Conservation (phyloP, 2,888 invertebrate genomes). For the Mamestra brassicae region DNA sequence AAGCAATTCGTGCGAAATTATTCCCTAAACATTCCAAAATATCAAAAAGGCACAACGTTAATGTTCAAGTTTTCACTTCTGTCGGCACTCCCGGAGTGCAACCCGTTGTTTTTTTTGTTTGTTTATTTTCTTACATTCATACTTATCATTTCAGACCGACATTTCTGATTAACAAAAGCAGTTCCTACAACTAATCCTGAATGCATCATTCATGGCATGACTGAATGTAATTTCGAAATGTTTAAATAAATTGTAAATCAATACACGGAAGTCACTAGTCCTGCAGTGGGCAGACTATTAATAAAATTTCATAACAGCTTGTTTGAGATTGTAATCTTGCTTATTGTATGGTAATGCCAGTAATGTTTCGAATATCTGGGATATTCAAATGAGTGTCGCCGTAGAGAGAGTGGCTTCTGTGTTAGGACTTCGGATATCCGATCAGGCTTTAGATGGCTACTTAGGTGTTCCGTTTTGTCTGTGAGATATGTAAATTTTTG, state of each 20-base stretch:
- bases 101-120: background rate
- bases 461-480: slow-evolving; percentile 13
- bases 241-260: slow-evolving; percentile 53
- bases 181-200: slow-evolving; percentile 33
- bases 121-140: background rate
- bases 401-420: slow-evolving; percentile 14
- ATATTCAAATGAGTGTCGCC: slow-evolving; percentile 65
- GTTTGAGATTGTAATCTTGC: slow-evolving; percentile 60
- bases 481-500: slow-evolving; percentile 13
- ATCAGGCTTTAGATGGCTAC: slow-evolving; percentile 6
- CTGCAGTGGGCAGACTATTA: slow-evolving; percentile 46
- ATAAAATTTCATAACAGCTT: slow-evolving; percentile 63
- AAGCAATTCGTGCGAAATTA: too few species aligned
- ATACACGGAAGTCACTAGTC: slow-evolving; percentile 55
- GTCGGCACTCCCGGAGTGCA: too few species aligned
- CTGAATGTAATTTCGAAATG: slow-evolving; percentile 43
- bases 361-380: slow-evolving; percentile 61
- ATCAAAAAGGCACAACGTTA: too few species aligned
- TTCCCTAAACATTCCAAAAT: too few species aligned
- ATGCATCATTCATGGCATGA: slow-evolving; percentile 54
- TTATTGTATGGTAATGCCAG: slow-evolving; percentile 73
- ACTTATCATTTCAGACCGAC: slow-evolving; percentile 2
- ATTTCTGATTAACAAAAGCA: slow-evolving; percentile 24
- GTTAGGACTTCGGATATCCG: slow-evolving; percentile 52
- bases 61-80: too few species aligned